Evolutionary conservation across 2,797 vertebrate species (phyloP), one percentile per base, ranked within the genome.

Genomic region (Acipenser oxyrinchus): DNA sequence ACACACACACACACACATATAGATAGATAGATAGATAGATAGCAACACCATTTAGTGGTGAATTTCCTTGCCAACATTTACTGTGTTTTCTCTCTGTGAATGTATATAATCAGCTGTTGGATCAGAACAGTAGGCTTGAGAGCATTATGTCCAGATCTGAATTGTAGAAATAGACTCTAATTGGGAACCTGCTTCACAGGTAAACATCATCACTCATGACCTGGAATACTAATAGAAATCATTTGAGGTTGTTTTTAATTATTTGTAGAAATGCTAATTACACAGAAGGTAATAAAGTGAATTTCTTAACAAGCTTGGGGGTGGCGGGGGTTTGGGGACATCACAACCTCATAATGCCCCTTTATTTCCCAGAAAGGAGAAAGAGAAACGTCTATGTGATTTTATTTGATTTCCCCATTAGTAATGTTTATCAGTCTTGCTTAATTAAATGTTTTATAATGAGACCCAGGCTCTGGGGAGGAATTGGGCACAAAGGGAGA

Each of bases 401-500:
- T 66, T 65, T 69, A 62, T 75, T 71, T 70, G 70, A 76, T 80
- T 75, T 76, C 70, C 59, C 69, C 68, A 74, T 77, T 74, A 72
- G 53, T 71, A 69, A 66, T 62, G 66, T 76, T 76, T 72, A 75
- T 76, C 75, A 76, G 68, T 62, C 23, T 23, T 51, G 63, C 18
- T 62, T 78, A 77, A 78, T 80, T 80, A 77, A 75, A 77, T 59
- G 62, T 57, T 68, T 65, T 71, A 60, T 77, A 68, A 74, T 71
- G 70, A 69, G 62, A 69, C 53, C 48, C 4, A 48, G 66, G 53
- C 67, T 59, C 70, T 6, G 23, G 63, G 62, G 68, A 73, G 51
- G 23, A 18, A 13, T 62, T 62, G 18, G 23, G 60, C 60, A 15
- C 60, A 62, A 62, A 62, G 60, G 60, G 13, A 18, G 60, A 13